Base-by-base conservation (phyloP, 1,140 invertebrate genomes). In the Bicyclus anynana region DNA sequence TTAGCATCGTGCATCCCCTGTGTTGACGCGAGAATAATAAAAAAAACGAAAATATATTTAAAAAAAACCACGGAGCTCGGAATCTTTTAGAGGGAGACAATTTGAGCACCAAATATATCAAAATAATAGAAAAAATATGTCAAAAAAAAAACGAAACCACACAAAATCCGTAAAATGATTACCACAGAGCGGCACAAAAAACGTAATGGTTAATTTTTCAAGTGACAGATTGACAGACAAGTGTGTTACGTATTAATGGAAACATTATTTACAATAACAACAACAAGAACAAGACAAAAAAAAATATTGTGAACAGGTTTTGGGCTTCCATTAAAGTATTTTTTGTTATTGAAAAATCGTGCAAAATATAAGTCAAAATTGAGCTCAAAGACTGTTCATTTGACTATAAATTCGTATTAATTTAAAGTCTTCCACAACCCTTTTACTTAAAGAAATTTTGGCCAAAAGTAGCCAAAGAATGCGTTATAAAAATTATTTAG, bases 1-100 rank as follows among this genome's bases (percentile, higher is more conserved):
- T 66, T 82, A 87, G 84, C 84, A 87, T 78, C 84, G 84, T 87
- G 84, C 84, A 87, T 87, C 83, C 83, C 84, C 84, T 80, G 79
- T 76, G 69, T 78, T 75, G 81, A 82, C 84, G 84, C 83, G 83
- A 84, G 80, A 76, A 61, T 65, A 70, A 69, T 75, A 72, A 66
- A 74, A 67, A 72, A 65, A 53, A 53, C 56, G 67, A 74, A 62
- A 70, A 64, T 69, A 71, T 68, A 71, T 69, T 23, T 23, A 23
- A 23, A 23, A 23, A 68, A 69, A 59, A 69, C 63, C 68, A 58
- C 59, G 67, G 84, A 85, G 80, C 80, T 78, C 82, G 77, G 84
- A 81, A 73, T 74, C 65, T 69, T 74, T 12, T 72, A 79, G 82
- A 84, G 84, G 82, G 84, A 84, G 80, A 79, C 82, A 80, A 83